Percentiles rank a stretch among this genome's conserved stretches.
Conservation (phyloP, 2,888 invertebrate species). For the Calameuta pallipes region DNA sequence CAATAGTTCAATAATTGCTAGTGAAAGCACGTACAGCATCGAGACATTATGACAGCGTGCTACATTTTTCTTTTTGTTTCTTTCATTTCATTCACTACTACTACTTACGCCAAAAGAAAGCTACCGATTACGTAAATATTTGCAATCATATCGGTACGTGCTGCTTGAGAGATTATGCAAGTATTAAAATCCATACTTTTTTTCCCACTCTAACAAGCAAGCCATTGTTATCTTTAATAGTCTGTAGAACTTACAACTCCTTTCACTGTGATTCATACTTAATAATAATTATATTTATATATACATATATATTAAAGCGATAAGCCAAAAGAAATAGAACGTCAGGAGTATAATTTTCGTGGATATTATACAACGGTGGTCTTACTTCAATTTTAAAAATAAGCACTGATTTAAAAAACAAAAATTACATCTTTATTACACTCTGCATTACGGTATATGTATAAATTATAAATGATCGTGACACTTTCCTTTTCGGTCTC, state of each 20-base stretch:
- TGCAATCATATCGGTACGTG: background rate
- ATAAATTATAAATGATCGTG: background rate
- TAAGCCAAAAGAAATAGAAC: no score
- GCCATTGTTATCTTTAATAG: background rate
- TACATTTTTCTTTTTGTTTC: background rate
- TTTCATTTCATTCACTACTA: background rate
- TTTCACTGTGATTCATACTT: background rate
- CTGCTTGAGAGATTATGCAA: background rate
- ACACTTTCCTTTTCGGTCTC: conserved; percentile 3
- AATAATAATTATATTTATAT: no score
- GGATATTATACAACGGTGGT: background rate
- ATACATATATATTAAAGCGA: no score
- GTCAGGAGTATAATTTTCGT: no score
- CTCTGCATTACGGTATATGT: background rate
- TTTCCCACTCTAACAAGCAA: background rate
- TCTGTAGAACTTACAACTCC: background rate
- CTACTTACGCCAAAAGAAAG: background rate
- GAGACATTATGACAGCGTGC: background rate
- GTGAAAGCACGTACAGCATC: background rate
- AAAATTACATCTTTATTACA: background rate
- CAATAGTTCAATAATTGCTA: background rate
- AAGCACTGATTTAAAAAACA: background rate
- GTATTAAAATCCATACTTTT: background rate
- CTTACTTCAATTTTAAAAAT: background rate
- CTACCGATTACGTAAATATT: background rate